These are phyloP conservation scores for Cerastis rubricosa DNA, from an alignment of 2,888 invertebrate genomes.

Conservation along the genomic window DNA sequence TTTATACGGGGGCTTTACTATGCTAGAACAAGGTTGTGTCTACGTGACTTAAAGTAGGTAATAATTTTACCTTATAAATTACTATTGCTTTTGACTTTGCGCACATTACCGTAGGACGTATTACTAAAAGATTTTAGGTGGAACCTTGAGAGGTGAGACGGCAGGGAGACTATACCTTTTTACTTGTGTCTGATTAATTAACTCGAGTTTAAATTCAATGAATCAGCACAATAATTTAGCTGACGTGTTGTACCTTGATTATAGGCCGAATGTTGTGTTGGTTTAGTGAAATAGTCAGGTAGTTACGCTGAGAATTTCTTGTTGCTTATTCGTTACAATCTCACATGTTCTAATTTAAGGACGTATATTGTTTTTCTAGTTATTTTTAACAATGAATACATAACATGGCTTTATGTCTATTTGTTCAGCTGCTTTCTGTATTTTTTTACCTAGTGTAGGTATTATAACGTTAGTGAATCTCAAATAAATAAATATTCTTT, in stretches of 20 bases:
- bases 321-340: background rate
- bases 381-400: background rate
- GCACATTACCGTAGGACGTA: constrained; percentile 6
- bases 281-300: background rate
- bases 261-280: constrained; percentile 1
- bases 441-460: background rate
- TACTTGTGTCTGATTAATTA: constrained; percentile 49
- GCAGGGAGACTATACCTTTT: constrained; percentile 7
- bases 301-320: constrained; percentile 6
- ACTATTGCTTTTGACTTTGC: constrained; percentile 31
- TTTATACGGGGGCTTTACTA: constrained; percentile 17
- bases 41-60: constrained; percentile 13
- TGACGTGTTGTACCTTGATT: constrained; percentile 26
- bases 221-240: constrained; percentile 34
- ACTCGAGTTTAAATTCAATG: constrained; percentile 46
- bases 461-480: background rate
- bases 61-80: constrained; percentile 34
- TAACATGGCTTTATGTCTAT: background rate
- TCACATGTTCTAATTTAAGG: background rate
- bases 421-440: background rate
- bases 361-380: background rate
- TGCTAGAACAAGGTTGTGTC: constrained; percentile 8
- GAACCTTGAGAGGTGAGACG: background rate
- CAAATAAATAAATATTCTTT: background rate
- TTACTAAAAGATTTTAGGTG: constrained; percentile 8